Percentiles rank a stretch among this genome's conserved stretches.
Conservation (phyloP, 2,888 invertebrate species). For the Hirudinaria manillensis region DNA sequence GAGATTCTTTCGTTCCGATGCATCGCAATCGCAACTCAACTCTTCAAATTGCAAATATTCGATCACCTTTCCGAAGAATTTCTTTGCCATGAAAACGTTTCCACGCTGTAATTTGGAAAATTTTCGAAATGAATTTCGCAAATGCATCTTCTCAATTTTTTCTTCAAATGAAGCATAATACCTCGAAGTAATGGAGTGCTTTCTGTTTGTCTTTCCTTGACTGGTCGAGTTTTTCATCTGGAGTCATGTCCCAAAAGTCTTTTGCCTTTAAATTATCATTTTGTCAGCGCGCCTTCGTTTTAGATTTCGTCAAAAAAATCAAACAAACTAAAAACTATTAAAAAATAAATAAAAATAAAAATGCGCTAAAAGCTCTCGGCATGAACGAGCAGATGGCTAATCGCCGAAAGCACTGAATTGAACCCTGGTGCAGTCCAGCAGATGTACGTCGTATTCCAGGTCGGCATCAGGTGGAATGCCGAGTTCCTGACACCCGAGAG, state of each 20-base stretch:
- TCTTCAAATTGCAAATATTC: conserved; percentile 62
- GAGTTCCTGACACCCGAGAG: conserved; percentile 64
- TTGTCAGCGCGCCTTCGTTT: neutral
- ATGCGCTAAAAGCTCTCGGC: too few species aligned
- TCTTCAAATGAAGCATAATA: conserved; percentile 34
- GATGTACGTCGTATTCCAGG: conserved; percentile 66
- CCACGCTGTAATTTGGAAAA: conserved; percentile 53
- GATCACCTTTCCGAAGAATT: conserved; percentile 76
- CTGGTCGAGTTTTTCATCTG: conserved; percentile 72
- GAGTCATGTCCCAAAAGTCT: conserved; percentile 75
- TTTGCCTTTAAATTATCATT: conserved; percentile 58
- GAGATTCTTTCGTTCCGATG: conserved; percentile 57
- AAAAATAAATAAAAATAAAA: too few species aligned
- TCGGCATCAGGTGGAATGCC: conserved; percentile 71
- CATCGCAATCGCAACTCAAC: conserved; percentile 55
- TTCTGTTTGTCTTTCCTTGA: conserved; percentile 80
- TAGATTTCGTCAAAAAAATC: conserved; percentile 73
- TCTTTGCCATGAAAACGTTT: conserved; percentile 72
- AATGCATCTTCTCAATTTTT: too few species aligned
- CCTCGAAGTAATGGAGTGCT: conserved; percentile 82
- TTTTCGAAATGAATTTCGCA: too few species aligned
- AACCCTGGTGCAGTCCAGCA: conserved; percentile 59
- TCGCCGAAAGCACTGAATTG: neutral
- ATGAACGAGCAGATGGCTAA: neutral
- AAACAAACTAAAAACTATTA: neutral